Evolutionary conservation across 2,797 vertebrate genomes (phyloP).

Genomic region (Lutjanus argentimaculatus): DNA sequence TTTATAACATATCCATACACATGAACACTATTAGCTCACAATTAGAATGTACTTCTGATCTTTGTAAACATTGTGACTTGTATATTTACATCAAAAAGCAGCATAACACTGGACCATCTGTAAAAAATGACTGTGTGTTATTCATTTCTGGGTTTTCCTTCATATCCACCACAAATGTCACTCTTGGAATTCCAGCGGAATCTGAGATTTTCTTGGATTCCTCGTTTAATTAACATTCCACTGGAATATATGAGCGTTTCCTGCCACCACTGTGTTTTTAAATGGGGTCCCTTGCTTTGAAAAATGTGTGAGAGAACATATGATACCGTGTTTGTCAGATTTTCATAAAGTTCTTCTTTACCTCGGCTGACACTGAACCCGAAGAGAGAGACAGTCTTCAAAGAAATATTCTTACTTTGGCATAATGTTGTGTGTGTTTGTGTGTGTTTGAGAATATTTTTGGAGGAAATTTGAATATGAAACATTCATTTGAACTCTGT

Average conservation of each 20-base stretch:
- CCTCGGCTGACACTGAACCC: constrained; percentile 14
- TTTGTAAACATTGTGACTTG: constrained; percentile 88
- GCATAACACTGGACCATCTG: constrained; percentile 78
- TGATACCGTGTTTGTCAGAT: constrained; percentile 22
- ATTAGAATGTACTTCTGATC: constrained; percentile 74
- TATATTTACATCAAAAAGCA: constrained; percentile 82
- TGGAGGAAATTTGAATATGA: constrained; percentile 33
- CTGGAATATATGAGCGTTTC: constrained; percentile 47
- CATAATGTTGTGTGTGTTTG: constrained; percentile 25
- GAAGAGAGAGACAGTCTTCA: constrained; percentile 14
- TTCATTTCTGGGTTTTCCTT: constrained; percentile 60
- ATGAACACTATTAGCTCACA: constrained; percentile 77
- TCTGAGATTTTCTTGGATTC: constrained; percentile 53
- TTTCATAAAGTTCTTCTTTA: constrained; percentile 18
- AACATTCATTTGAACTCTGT: constrained; percentile 68
- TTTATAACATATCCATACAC: constrained; percentile 68
- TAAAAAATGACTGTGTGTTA: constrained; percentile 59
- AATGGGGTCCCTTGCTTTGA: constrained; percentile 41
- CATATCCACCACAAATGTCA: constrained; percentile 53
- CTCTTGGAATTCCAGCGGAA: constrained; percentile 52
- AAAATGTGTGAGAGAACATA: constrained; percentile 35
- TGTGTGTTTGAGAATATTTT: constrained; percentile 14
- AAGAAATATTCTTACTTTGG: constrained; percentile 46
- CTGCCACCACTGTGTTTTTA: constrained; percentile 42
- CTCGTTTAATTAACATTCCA: constrained; percentile 64